phyloP scores from a whole-genome alignment of 2,797 vertebrate species.

The Scolopax bukidnonensis region DNA sequence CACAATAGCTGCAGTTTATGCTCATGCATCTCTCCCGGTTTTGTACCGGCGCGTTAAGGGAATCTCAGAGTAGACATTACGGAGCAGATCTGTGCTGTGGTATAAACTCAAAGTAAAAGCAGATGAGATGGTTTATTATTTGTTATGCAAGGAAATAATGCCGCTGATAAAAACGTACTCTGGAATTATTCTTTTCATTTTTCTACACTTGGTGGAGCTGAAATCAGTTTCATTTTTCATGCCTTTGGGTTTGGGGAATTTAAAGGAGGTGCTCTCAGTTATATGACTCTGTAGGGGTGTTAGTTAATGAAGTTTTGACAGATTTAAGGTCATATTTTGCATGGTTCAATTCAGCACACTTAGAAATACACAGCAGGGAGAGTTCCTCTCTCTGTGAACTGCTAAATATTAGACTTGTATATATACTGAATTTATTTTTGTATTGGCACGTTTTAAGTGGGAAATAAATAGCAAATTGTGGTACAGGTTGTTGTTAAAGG shows the following conservation, averaged over 20 bases:
- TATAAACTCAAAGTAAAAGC: neutral
- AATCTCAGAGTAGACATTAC: neutral
- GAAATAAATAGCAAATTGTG: constrained; percentile 19
- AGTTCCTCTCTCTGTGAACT: neutral
- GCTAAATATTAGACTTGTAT: neutral
- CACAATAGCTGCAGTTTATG: neutral
- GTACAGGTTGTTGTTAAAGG: neutral
- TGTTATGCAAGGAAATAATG: neutral
- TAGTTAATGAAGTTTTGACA: constrained; percentile 55
- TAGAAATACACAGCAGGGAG: constrained; percentile 34
- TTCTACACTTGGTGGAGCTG: neutral
- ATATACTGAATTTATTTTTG: neutral
- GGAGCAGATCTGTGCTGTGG: neutral
- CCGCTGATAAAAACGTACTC: neutral
- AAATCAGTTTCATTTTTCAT: constrained; percentile 30
- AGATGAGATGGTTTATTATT: constrained; percentile 26
- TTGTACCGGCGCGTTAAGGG: neutral
- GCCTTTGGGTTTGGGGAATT: constrained; percentile 11
- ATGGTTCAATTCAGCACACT: constrained; percentile 10
- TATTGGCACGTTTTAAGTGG: neutral
- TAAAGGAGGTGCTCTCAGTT: constrained; percentile 39
- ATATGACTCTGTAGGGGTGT: constrained; percentile 8
- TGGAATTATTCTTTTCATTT: neutral
- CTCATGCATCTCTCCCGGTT: neutral
- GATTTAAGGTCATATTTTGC: constrained; percentile 49